Evolutionary conservation across 2,888 invertebrate species (phyloP).

Genomic region (Tubiluchus corallicola): DNA sequence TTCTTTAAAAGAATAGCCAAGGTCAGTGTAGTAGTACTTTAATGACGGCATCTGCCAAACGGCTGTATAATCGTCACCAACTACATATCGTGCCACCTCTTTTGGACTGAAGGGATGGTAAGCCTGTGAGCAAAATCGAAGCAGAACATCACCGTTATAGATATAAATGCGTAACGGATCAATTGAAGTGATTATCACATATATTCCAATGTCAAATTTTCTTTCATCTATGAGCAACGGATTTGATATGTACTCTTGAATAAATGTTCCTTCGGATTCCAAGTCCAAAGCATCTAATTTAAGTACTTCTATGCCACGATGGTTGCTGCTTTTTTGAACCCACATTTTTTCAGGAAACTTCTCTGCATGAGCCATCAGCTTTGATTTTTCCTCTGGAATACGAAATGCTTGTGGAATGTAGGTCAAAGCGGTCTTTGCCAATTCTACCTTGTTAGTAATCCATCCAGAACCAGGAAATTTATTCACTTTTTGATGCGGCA

Average conservation of each 20-base stretch:
- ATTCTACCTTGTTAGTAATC: constrained; percentile 73
- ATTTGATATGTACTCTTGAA: constrained; percentile 72
- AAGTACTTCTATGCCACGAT: constrained; percentile 62
- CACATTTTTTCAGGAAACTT: constrained; percentile 51
- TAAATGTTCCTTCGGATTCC: constrained; percentile 49
- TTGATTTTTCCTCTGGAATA: constrained; percentile 51
- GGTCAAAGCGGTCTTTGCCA: constrained; percentile 55
- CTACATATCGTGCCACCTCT: constrained; percentile 69
- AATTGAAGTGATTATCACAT: constrained; percentile 72
- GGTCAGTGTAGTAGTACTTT: constrained; percentile 23
- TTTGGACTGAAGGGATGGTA: constrained; percentile 74
- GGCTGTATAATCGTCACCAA: constrained; percentile 81
- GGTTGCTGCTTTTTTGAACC: constrained; percentile 78
- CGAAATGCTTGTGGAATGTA: constrained; percentile 74
- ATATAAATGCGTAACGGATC: constrained; percentile 73
- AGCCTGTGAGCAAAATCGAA: constrained; percentile 69
- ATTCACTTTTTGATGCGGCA: constrained; percentile 60
- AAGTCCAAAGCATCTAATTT: constrained; percentile 46
- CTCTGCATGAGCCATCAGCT: constrained; percentile 46
- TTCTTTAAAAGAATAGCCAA: constrained; percentile 62
- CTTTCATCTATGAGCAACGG: constrained; percentile 77
- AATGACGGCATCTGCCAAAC: constrained; percentile 49
- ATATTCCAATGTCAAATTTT: constrained; percentile 82
- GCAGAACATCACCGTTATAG: constrained; percentile 68
- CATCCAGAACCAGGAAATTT: constrained; percentile 86